These are phyloP conservation scores for Rotaria sp. DNA, from an alignment of 2,888 invertebrate species.

Conservation along the genomic window DNA sequence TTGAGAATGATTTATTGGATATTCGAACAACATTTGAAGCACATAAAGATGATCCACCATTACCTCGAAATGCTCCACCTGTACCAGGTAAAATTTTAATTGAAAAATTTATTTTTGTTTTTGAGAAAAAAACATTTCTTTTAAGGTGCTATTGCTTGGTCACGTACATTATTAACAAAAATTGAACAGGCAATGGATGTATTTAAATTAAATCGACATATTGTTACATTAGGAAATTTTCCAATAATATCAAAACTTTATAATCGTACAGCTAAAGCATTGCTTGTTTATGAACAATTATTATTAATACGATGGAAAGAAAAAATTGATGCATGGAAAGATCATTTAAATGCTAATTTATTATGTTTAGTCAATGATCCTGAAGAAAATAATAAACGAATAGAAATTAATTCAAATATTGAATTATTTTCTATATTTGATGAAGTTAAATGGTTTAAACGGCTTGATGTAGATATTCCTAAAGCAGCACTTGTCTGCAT, in stretches of 20 bases:
- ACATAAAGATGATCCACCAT: constrained; percentile 51
- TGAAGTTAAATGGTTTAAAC: constrained; percentile 53
- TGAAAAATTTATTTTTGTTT: background rate
- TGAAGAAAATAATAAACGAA: background rate
- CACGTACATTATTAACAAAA: constrained; percentile 50
- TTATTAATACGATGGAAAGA: constrained; percentile 54
- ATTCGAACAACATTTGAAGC: constrained; percentile 52
- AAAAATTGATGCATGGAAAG: constrained; percentile 49
- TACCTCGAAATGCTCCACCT: constrained; percentile 52
- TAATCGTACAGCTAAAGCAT: constrained; percentile 50
- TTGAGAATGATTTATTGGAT: constrained; percentile 42
- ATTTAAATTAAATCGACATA: constrained; percentile 38
- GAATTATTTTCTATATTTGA: constrained; percentile 51
- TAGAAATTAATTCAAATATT: constrained; percentile 26
- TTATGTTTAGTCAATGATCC: constrained; percentile 42
- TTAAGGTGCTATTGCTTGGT: constrained; percentile 54
- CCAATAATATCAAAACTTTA: constrained; percentile 41
- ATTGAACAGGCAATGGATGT: constrained; percentile 55
- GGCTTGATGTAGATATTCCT: constrained; percentile 52
- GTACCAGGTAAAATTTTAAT: constrained; percentile 40
- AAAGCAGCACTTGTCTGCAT: constrained; percentile 45
- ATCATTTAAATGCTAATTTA: constrained; percentile 51
- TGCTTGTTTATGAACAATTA: constrained; percentile 53
- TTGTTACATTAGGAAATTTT: constrained; percentile 33
- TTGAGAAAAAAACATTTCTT: background rate